Percentiles rank a stretch among this genome's conserved stretches.
Conservation (phyloP, 2,113 vertebrate species). For the Struthidea cinerea region DNA sequence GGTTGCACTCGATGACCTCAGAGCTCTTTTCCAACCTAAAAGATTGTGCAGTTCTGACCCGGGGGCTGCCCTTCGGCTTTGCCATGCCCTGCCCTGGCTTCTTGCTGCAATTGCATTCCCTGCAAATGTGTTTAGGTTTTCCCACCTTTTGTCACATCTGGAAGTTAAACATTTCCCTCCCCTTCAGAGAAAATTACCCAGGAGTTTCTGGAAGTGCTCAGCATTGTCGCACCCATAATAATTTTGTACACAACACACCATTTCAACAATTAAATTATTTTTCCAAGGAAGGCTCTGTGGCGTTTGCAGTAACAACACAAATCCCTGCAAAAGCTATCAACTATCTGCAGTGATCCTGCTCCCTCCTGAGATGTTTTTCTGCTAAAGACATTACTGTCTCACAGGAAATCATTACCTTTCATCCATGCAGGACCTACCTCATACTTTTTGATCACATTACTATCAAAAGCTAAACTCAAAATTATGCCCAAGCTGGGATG, state of each 20-base stretch:
- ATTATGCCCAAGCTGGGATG: not conserved
- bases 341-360: not conserved
- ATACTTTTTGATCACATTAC: not conserved
- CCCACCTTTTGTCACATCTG: not conserved
- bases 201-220: not conserved
- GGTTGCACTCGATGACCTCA: not conserved
- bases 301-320: not conserved
- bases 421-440: slow-evolving; percentile 3
- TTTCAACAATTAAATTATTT: not conserved
- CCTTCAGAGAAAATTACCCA: not conserved
- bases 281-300: not conserved
- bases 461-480: slow-evolving; percentile 8
- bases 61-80: not conserved
- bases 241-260: not conserved
- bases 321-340: slow-evolving; percentile 51
- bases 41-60: not conserved
- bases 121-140: not conserved
- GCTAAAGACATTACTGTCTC: slow-evolving; percentile 49
- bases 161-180: not conserved
- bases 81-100: not conserved
- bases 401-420: slow-evolving; percentile 29
- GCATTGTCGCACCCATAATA: not conserved
- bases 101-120: not conserved
- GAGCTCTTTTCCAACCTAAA: not conserved
- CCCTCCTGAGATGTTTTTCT: not conserved